Percentiles rank a stretch among this genome's conserved stretches.
These are phyloP conservation scores for Pachliopta kotzebuea DNA, from an alignment of 2,888 invertebrate genomes.

Conservation along the genomic window DNA sequence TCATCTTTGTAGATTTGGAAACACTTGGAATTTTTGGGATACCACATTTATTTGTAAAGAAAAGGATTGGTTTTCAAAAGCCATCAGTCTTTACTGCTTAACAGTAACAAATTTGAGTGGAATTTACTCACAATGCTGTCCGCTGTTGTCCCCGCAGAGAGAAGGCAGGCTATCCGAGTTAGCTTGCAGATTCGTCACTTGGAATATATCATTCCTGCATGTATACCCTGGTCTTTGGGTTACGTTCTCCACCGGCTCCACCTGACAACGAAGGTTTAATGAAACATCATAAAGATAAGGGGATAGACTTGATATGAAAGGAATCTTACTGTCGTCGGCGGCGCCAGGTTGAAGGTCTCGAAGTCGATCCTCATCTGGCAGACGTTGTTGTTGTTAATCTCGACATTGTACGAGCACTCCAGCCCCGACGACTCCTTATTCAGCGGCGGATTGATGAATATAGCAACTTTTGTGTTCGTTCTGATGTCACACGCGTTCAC, in stretches of 20 bases:
- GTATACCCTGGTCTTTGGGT: constrained; percentile 67
- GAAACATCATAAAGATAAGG: constrained; percentile 30
- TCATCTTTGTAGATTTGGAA: too few species aligned
- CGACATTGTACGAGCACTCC: constrained; percentile 78
- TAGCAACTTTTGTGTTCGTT: constrained; percentile 65
- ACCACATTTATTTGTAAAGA: too few species aligned
- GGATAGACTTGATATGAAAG: not conserved
- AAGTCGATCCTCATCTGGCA: constrained; percentile 82
- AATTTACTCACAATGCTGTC: constrained; percentile 79
- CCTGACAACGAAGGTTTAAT: constrained; percentile 42
- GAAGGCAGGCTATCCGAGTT: constrained; percentile 73
- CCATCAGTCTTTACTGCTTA: too few species aligned
- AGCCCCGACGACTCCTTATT: constrained; percentile 64
- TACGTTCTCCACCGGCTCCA: constrained; percentile 67
- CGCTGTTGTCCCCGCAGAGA: constrained; percentile 82
- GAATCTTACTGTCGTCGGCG: constrained; percentile 66
- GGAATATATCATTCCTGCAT: constrained; percentile 77
- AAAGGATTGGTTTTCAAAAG: too few species aligned
- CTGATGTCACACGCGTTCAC: constrained; percentile 72
- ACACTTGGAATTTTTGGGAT: too few species aligned
- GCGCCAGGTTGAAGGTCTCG: constrained; percentile 76
- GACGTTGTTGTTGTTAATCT: constrained; percentile 80
- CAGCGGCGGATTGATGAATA: constrained; percentile 73
- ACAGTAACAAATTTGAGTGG: too few species aligned
- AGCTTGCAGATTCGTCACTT: constrained; percentile 71